phyloP scores from a whole-genome alignment of 2,797 vertebrate genomes.

The Crenuchus spilurus region DNA sequence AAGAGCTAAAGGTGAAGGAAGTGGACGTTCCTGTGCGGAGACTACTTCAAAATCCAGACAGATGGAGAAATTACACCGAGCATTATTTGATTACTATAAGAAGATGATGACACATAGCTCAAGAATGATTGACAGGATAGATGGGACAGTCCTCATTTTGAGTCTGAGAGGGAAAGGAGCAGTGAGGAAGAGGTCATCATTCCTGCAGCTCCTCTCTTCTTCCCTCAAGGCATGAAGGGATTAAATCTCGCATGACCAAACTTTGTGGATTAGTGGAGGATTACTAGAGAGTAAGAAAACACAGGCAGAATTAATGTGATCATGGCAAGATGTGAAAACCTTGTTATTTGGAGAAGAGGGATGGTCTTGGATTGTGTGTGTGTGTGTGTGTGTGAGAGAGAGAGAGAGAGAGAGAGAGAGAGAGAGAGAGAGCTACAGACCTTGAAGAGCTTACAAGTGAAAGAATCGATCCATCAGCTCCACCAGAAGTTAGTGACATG shows the following conservation, averaged over 20 bases:
- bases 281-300: slow-evolving; percentile 51
- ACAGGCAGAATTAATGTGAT: slow-evolving; percentile 50
- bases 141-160: slow-evolving; percentile 41
- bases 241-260: slow-evolving; percentile 47
- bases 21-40: slow-evolving; percentile 14
- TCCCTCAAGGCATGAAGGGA: slow-evolving; percentile 10
- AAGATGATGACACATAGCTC: slow-evolving; percentile 16
- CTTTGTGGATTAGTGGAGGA: slow-evolving; percentile 38
- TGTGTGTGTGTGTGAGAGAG: not conserved
- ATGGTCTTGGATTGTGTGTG: slow-evolving; percentile 7
- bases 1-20: slow-evolving; percentile 17
- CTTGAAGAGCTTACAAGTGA: not conserved
- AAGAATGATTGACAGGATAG: slow-evolving; percentile 38
- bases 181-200: slow-evolving; percentile 25
- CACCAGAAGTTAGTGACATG: not conserved
- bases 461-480: not conserved
- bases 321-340: slow-evolving; percentile 39
- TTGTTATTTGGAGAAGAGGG: slow-evolving; percentile 40
- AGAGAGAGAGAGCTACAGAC: not conserved
- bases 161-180: slow-evolving; percentile 22
- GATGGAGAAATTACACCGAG: slow-evolving; percentile 38
- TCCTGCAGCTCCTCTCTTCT: slow-evolving; percentile 21
- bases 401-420: not conserved
- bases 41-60: slow-evolving; percentile 25
- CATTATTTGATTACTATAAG: slow-evolving; percentile 37